Conservation (phyloP, 2,888 invertebrate species). For the Drosophila nigritarsus region DNA sequence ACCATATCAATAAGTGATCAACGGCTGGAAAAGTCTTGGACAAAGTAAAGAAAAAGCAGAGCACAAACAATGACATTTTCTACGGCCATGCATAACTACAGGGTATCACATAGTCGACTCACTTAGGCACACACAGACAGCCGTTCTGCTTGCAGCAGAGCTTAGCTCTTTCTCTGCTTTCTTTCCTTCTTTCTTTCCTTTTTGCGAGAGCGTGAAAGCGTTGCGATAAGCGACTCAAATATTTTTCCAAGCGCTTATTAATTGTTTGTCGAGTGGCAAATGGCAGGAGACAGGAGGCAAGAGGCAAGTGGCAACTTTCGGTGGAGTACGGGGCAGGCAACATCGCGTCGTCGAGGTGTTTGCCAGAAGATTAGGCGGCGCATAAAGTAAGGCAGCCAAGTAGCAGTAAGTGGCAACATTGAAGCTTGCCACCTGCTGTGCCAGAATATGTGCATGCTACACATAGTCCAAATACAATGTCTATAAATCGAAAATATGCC, state of each 20-base stretch:
- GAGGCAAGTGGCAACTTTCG: slow-evolving; percentile 35
- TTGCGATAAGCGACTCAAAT: slow-evolving; percentile 75
- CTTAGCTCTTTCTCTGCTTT: neutral
- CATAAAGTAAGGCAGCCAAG: slow-evolving; percentile 1
- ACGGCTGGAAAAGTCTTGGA: neutral
- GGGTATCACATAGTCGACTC: neutral
- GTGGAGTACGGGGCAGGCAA: neutral
- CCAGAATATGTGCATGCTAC: neutral
- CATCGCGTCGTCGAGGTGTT: slow-evolving; percentile 45
- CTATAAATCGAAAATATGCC: slow-evolving; percentile 50
- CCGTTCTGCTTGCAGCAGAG: neutral
- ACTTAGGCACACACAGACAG: neutral
- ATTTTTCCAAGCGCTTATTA: slow-evolving; percentile 76
- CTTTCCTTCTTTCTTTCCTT: neutral
- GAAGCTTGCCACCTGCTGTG: slow-evolving; percentile 31
- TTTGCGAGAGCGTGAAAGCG: slow-evolving; percentile 60
- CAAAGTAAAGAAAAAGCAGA: neutral
- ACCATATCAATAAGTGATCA: neutral
- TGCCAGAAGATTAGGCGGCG: slow-evolving; percentile 64
- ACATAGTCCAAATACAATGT: slow-evolving; percentile 4
- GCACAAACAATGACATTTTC: neutral
- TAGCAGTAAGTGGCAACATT: neutral
- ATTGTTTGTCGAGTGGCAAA: slow-evolving; percentile 68
- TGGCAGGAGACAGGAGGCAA: slow-evolving; percentile 35
- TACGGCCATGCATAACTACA: neutral